These are phyloP conservation scores for Rutilus rutilus DNA, from an alignment of 2,113 vertebrate genomes.

Conservation along the genomic window DNA sequence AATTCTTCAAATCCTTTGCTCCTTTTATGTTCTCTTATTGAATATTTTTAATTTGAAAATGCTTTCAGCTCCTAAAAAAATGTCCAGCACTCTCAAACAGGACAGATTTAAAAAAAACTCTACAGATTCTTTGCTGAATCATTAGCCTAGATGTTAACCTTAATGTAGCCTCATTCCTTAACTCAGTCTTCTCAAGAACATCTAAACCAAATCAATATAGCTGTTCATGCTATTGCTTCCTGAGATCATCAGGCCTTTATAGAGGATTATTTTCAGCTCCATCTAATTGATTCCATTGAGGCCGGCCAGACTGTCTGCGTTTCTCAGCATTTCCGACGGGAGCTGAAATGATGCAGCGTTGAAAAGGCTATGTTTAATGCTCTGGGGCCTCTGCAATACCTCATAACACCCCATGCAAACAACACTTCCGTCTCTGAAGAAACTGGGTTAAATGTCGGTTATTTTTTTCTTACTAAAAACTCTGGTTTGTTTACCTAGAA, in stretches of 20 bases:
- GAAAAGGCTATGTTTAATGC: slow-evolving; percentile 29
- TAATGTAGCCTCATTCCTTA: background rate
- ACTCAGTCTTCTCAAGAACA: background rate
- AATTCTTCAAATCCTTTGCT: background rate
- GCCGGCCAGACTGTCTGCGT: slow-evolving; percentile 16
- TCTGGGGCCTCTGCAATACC: background rate
- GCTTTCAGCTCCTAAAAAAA: background rate
- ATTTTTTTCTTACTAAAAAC: background rate
- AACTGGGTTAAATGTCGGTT: background rate
- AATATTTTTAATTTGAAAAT: background rate
- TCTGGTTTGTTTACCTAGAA: background rate
- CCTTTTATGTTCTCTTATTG: background rate
- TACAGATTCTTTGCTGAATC: background rate
- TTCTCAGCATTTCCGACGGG: slow-evolving; percentile 16
- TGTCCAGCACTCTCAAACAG: background rate
- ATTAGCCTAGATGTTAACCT: background rate
- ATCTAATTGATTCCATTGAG: background rate
- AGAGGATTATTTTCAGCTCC: background rate
- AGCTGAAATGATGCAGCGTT: background rate
- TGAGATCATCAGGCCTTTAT: slow-evolving; percentile 22
- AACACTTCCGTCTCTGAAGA: background rate
- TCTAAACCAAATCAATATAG: slow-evolving; percentile 19
- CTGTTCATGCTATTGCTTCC: background rate
- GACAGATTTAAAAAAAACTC: background rate
- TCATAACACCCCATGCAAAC: background rate